A percentile compares a stretch with the other conserved stretches of the same genome.
Evolutionary conservation across 2,888 invertebrate genomes (phyloP).

Genomic region (Pristionchus arcanus): DNA sequence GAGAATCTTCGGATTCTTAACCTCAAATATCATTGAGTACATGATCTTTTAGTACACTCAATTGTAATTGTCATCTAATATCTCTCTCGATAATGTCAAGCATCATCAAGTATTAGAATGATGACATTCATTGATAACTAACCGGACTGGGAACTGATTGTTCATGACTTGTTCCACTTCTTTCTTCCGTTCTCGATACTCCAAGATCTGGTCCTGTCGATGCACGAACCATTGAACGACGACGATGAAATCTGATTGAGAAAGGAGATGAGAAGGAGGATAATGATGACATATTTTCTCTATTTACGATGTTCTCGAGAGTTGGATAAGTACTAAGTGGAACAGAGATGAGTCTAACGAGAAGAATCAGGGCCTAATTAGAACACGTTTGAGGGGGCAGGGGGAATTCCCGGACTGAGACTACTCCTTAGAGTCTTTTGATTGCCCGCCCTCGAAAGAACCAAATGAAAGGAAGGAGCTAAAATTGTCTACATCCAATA

Average conservation of each 20-base stretch:
- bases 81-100: background rate
- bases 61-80: background rate
- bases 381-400: background rate
- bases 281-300: background rate
- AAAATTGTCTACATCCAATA: background rate
- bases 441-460: background rate
- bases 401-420: background rate
- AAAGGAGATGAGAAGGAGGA: background rate
- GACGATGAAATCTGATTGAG: slow-evolving; percentile 13
- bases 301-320: background rate
- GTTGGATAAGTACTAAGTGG: background rate
- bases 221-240: slow-evolving; percentile 44
- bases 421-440: background rate
- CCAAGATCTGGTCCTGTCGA: slow-evolving; percentile 32
- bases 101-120: background rate
- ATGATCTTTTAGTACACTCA: background rate
- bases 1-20: background rate
- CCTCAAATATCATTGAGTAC: background rate
- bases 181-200: background rate
- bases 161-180: background rate
- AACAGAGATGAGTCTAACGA: background rate
- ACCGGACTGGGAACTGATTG: background rate
- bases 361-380: background rate
- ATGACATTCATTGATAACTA: background rate
- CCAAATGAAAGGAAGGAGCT: background rate